Percentiles rank a stretch among this genome's conserved stretches.
Evolutionary conservation across 2,797 vertebrate genomes (phyloP).

Genomic region (Argyrosomus regius): DNA sequence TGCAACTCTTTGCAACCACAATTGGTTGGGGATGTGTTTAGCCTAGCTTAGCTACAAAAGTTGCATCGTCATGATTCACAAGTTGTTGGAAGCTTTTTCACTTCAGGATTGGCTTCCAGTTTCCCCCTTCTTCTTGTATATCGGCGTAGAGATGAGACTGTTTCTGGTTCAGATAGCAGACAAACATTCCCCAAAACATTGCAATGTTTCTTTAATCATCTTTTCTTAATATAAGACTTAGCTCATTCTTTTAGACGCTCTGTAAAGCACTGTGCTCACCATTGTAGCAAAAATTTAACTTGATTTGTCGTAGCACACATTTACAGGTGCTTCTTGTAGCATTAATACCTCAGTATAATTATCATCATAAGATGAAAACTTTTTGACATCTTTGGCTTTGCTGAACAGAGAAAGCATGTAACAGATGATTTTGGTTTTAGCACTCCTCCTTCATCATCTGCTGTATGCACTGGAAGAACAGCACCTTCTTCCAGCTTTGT

Average conservation of each 20-base stretch:
- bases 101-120: neutral
- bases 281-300: conserved; percentile 22
- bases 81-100: neutral
- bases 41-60: neutral
- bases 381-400: conserved; percentile 13
- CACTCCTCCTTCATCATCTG: neutral
- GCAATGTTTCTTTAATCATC: neutral
- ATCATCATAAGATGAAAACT: conserved; percentile 5
- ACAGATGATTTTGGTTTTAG: neutral
- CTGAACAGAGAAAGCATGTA: neutral
- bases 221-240: neutral
- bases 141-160: neutral
- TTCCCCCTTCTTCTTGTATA: neutral
- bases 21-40: neutral
- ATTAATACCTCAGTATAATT: conserved; percentile 44
- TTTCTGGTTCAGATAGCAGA: neutral
- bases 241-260: neutral
- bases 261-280: conserved; percentile 42
- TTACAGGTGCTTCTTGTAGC: conserved; percentile 33
- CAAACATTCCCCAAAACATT: conserved; percentile 9
- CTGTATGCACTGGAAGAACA: neutral
- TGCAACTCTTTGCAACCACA: neutral
- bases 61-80: neutral
- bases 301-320: conserved; percentile 10
- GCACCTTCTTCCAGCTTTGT: conserved; percentile 21